Evolutionary conservation across 2,797 vertebrate species (phyloP).

Genomic region (Glossophaga mutica): DNA sequence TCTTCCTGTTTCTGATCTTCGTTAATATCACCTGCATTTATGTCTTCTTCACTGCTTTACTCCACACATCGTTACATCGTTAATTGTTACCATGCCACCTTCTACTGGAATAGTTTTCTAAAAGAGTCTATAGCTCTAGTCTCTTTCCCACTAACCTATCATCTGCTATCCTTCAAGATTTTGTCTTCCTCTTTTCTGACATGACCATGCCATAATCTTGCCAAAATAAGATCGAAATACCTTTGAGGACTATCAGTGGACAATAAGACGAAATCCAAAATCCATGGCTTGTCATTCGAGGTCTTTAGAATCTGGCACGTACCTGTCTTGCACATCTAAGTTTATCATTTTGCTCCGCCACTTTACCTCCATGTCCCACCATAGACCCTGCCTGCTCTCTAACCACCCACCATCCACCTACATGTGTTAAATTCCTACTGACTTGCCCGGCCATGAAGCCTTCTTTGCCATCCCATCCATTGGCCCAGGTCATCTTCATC

Average conservation of each 20-base stretch:
- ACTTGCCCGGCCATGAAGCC: not conserved
- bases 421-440: not conserved
- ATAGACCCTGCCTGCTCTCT: not conserved
- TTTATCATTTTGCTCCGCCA: not conserved
- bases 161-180: not conserved
- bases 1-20: not conserved
- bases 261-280: not conserved
- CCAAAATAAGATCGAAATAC: not conserved
- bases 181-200: not conserved
- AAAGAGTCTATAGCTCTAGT: not conserved
- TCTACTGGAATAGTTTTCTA: not conserved
- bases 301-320: not conserved
- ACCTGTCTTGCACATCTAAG: not conserved
- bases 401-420: not conserved
- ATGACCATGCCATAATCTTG: not conserved
- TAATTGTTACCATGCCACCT: not conserved
- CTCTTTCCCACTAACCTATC: not conserved
- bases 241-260: not conserved
- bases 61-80: not conserved
- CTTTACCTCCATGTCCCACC: not conserved
- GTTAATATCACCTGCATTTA: not conserved
- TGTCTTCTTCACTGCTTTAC: not conserved
- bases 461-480: not conserved
- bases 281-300: not conserved
- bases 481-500: not conserved